phyloP scores from a whole-genome alignment of 2,888 invertebrate species.

The Ormyrus rosae region DNA sequence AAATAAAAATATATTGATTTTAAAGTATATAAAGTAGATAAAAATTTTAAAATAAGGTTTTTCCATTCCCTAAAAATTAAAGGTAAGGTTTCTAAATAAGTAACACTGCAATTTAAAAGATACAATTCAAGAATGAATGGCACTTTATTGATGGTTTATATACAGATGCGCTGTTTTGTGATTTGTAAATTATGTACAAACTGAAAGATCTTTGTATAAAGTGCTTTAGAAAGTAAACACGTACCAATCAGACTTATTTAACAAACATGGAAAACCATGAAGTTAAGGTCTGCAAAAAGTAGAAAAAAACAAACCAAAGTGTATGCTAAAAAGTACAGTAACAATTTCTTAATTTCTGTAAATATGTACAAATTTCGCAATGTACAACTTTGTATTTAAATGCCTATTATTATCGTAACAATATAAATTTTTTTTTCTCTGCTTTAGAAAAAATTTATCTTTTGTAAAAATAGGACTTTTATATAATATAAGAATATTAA shows the following conservation, averaged over 20 bases:
- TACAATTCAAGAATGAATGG: constrained; percentile 67
- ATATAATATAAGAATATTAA: constrained; percentile 47
- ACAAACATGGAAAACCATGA: constrained; percentile 30
- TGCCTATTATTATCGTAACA: constrained; percentile 25
- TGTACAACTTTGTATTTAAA: constrained; percentile 59
- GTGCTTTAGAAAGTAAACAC: constrained; percentile 41
- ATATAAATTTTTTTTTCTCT: constrained; percentile 41
- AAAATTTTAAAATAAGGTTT: no score
- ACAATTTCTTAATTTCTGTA: constrained; percentile 55
- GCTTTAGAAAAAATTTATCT: constrained; percentile 53
- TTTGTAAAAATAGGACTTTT: constrained; percentile 64
- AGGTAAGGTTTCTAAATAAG: no score
- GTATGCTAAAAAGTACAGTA: constrained; percentile 46
- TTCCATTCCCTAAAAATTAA: no score
- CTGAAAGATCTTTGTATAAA: constrained; percentile 53
- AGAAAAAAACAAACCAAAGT: constrained; percentile 40
- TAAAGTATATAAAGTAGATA: no score
- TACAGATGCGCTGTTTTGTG: constrained; percentile 69
- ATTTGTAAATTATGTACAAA: constrained; percentile 64
- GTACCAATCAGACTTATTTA: constrained; percentile 19
- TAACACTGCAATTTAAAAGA: neutral
- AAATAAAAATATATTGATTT: no score
- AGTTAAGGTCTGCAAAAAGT: constrained; percentile 26
- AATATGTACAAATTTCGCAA: constrained; percentile 64
- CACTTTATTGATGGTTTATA: constrained; percentile 72